Base-by-base conservation (phyloP, 1,140 invertebrate species). In the Bilobella aurantiaca region DNA sequence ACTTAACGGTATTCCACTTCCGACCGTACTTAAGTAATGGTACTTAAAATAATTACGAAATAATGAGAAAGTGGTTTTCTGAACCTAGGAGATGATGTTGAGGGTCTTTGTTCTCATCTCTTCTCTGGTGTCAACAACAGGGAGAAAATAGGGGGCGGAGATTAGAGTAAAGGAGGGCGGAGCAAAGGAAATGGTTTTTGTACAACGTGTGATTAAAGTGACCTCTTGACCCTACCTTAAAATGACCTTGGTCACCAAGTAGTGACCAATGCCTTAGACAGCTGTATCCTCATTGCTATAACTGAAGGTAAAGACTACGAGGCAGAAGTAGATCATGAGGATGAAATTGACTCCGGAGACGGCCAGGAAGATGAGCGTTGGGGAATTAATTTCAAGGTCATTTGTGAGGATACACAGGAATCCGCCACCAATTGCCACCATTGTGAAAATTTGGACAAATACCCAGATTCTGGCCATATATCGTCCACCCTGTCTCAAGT, bases 391-490 rank as follows among this genome's bases (percentile, higher is more conserved):
- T 58, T 67, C 59, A 12, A 70, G 37, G 27, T 70, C 69, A 56
- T 70, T 70, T 29, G 69, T 70, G 8, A 68, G 27, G 29, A 70
- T 68, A 58, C 69, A 70, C 18, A 70, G 63, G 34, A 62, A 70
- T 18, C 61, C 59, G 12, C 69, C 69, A 25, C 62, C 69, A 34
- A 70, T 53, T 16, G 62, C 63, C 16, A 65, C 14, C 60, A 70
- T 65, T 3, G 68, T 59, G 14, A 63, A 8, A 12, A 64, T 32
- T 23, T 68, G 66, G 0, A 28, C 49, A 28, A 68, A 31, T 29
- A 70, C 31, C 69, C 69, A 70, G 60, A 70, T 63, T 46, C 61
- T 29, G 8, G 65, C 63, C 23, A 70, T 57, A 3, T 47, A 46
- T 47, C 62, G 57, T 1, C 69, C 69, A 25, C 66, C 66, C 47